Evolutionary conservation across 2,888 invertebrate species (phyloP), one percentile per base, ranked within the genome.

Genomic region (Eledone cirrhosa): DNA sequence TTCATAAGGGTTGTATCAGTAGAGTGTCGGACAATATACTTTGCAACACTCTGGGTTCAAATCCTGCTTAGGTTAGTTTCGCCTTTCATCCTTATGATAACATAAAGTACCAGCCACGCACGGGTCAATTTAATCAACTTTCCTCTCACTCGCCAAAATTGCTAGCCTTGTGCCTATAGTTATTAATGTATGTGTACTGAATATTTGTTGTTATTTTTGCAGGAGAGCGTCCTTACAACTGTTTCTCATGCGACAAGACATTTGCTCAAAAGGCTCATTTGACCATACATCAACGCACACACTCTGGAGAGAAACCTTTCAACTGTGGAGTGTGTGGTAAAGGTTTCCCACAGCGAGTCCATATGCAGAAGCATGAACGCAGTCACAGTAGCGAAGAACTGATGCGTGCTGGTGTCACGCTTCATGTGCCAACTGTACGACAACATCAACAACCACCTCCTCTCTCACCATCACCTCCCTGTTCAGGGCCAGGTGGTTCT

Each of bases 181-280:
- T 19, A 27, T 27, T 13, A 27, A 19, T 65, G 29, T 16, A 2
- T 63, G n/a, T 63, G 19, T 63, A 27, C n/a, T 63, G n/a, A 63
- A 5, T 63, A 27, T 19, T 41, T 41, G 41, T 41, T 41, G 41
- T 41, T 41, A 8, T 41, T 41, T 0, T 72, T 72, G 22, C 72
- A 72, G 72, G 72, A 41, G 72, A 72, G 72, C 31, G 72, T 41
- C 72, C 72, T 11, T 72, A 72, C n/a, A 41, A 31, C 11, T 72
- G 72, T 33, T 41, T 72, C 72, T 41, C 31, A 31, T 72, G 72
- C 22, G 72, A 72, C n/a, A 72, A 72, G 22, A 19, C 72, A 33
- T 72, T 72, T 33, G 72, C 72, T 11, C 72, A 72, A 41, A 72
- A 72, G 72, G 72, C 72, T 33, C 72, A 72, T n/a, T 41, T 72